Conservation (phyloP, 2,888 invertebrate genomes). For the Mellilla xanthometata region DNA sequence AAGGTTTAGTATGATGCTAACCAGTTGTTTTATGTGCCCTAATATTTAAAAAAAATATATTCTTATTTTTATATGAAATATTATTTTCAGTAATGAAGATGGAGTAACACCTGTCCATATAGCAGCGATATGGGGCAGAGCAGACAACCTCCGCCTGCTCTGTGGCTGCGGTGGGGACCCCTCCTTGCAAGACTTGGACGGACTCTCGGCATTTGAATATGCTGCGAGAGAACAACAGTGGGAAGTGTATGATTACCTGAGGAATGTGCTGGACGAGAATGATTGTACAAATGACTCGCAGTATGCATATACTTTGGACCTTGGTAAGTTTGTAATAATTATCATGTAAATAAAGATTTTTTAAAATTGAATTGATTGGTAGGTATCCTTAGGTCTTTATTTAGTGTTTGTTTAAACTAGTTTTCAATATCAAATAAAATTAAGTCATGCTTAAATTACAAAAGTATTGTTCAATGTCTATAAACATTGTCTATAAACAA, state of each 20-base stretch:
- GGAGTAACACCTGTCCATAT: slow-evolving; percentile 94
- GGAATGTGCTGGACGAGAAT: slow-evolving; percentile 66
- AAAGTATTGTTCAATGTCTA: too few species aligned
- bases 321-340: slow-evolving; percentile 49
- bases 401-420: too few species aligned
- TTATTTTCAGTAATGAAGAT: slow-evolving; percentile 84
- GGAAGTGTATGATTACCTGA: slow-evolving; percentile 82
- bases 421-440: too few species aligned
- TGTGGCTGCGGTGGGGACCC: slow-evolving; percentile 90
- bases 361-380: too few species aligned
- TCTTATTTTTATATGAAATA: too few species aligned
- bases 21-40: too few species aligned
- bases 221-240: slow-evolving; percentile 87
- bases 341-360: too few species aligned
- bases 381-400: too few species aligned
- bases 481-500: too few species aligned
- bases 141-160: slow-evolving; percentile 86
- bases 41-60: too few species aligned
- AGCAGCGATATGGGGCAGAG: slow-evolving; percentile 91
- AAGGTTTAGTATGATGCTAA: too few species aligned
- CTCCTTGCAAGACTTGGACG: slow-evolving; percentile 85
- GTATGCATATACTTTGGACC: slow-evolving; percentile 67
- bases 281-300: slow-evolving; percentile 58
- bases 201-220: slow-evolving; percentile 87
- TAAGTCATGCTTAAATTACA: too few species aligned